phyloP scores from a whole-genome alignment of 2,888 invertebrate genomes.

The Microctonus hyperodae region DNA sequence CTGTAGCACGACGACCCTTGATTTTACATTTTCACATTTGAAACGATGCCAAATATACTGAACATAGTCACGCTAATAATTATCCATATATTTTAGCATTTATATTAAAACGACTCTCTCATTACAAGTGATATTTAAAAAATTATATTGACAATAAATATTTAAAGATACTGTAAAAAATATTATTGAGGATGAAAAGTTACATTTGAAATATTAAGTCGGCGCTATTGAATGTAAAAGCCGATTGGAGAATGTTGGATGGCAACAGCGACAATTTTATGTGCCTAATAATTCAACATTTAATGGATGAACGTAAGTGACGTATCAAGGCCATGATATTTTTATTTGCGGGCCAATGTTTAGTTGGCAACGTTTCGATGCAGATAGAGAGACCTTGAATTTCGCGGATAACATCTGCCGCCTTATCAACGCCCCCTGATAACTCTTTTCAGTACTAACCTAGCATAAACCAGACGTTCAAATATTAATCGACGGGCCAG shows the following conservation, averaged over 20 bases:
- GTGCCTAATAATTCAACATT: conserved; percentile 55
- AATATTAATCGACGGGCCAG: conserved; percentile 57
- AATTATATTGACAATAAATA: neutral
- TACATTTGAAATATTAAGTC: neutral
- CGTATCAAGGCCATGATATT: conserved; percentile 61
- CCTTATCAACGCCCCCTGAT: conserved; percentile 58
- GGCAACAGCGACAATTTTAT: conserved; percentile 45
- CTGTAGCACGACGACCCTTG: conserved; percentile 45
- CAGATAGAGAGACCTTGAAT: conserved; percentile 61
- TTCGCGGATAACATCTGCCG: conserved; percentile 63
- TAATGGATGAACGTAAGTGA: conserved; percentile 53
- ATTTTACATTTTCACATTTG: conserved; percentile 49
- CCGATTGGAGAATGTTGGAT: neutral
- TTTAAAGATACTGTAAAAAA: neutral
- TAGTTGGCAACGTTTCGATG: conserved; percentile 57
- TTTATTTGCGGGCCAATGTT: conserved; percentile 61
- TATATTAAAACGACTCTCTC: neutral
- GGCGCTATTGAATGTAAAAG: neutral
- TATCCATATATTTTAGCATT: conserved; percentile 17
- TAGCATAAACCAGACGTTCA: conserved; percentile 62
- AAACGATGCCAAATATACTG: conserved; percentile 48
- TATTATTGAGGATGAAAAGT: conserved; percentile 28
- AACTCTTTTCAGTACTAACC: conserved; percentile 60
- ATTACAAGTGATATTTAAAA: conserved; percentile 15
- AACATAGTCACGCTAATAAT: neutral